Percentiles rank a stretch among this genome's conserved stretches.
Evolutionary conservation across 1,140 invertebrate genomes (phyloP).

Genomic region (Hylyphantes graminicola): DNA sequence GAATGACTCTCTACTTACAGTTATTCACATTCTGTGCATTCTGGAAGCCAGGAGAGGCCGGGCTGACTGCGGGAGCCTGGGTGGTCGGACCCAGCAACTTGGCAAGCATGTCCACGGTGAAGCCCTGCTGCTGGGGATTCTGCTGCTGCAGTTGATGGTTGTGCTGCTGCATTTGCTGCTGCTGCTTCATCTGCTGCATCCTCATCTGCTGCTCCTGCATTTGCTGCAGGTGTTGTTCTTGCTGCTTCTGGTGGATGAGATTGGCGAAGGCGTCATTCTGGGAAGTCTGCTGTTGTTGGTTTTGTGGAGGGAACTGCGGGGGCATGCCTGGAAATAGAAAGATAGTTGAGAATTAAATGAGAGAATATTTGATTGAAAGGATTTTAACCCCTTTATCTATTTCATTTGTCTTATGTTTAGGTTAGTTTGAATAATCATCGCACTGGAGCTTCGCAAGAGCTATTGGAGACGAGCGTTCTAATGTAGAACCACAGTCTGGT

Average conservation of each 20-base stretch:
- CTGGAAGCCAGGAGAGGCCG: conserved; percentile 27
- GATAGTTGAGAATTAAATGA: too few relatives aligned
- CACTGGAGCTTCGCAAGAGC: too few relatives aligned
- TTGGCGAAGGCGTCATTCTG: conserved; percentile 39
- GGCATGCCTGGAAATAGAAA: conserved; percentile 10
- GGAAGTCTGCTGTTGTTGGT: not conserved
- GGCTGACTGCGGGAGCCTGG: not conserved
- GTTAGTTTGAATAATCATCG: too few relatives aligned
- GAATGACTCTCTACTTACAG: conserved; percentile 15
- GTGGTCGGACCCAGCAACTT: conserved; percentile 30
- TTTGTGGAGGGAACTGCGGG: conserved; percentile 9
- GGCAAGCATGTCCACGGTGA: conserved; percentile 48
- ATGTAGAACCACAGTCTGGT: too few relatives aligned
- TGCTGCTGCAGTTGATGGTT: conserved; percentile 66
- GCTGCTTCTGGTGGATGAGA: conserved; percentile 33
- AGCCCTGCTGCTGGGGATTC: conserved; percentile 58
- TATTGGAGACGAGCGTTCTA: too few relatives aligned
- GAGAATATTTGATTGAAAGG: too few relatives aligned
- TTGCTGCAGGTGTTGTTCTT: conserved; percentile 42
- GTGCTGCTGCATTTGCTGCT: conserved; percentile 62
- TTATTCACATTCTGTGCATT: conserved; percentile 21
- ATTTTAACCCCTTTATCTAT: too few relatives aligned
- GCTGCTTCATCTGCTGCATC: conserved; percentile 19
- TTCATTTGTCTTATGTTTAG: too few relatives aligned
- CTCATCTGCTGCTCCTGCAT: conserved; percentile 23